Evolutionary conservation across 2,797 vertebrate genomes (phyloP), one percentile per base, ranked within the genome.

Genomic region (Anabas testudineus): DNA sequence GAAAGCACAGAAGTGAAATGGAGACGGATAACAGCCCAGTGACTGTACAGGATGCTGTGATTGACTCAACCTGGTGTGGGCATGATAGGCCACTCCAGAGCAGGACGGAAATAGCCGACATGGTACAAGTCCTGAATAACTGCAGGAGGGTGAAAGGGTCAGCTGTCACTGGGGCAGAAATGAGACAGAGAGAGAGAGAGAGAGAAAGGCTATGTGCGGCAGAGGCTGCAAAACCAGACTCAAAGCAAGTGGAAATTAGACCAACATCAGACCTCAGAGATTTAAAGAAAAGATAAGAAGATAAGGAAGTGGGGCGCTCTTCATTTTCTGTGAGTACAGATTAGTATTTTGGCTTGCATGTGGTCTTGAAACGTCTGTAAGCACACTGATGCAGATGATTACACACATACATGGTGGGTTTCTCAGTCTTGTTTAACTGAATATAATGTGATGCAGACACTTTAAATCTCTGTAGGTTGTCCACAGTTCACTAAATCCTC

Each of bases 121-220:
- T 78, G 87, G 88, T 83, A 88, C 88, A 85, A 75, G 91, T 86
- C 87, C 80, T 77, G 91, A 92, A 88, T 91, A 94, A 82, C 87
- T 85, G 79, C 61, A 36, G 64, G 67, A 60, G 48, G 88, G 86
- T 87, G 89, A 92, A 94, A 92, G 91, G 94, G 93, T 95, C 95
- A 95, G 95, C 95, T 95, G 95, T 95, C 83, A 74, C 76, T 54
- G 52, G 78, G 70, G 78, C 68, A 83, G 83, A 48, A 90, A 76
- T 63, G 60, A 91, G 55, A 28, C 61, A 84, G 85, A 83, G 80
- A 46, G 79, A 67, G 57, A 28, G 67, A 80, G 61, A 84, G 85
- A 83, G 80, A 46, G 79, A 67, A 57, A 28, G 67, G 80, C 22
- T 5, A 6, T 74, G 59, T 56, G 73, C 21, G 46, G 56, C 21